A percentile compares a stretch with the other conserved stretches of the same genome.
Conservation (phyloP, 2,113 vertebrate species). For the Zapornia atra region DNA sequence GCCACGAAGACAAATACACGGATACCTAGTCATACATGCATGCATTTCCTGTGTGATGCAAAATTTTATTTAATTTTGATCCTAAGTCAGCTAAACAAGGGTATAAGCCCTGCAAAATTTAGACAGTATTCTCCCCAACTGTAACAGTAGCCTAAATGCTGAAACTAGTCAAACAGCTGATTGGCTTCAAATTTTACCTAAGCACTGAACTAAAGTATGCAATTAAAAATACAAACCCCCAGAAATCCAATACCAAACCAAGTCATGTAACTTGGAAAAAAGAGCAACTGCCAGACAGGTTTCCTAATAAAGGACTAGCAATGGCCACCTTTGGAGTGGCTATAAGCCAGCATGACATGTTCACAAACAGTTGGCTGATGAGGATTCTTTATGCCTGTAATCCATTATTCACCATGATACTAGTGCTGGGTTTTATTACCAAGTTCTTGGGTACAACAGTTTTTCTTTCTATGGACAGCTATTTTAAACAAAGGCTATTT, state of each 20-base stretch:
- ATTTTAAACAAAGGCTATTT: neutral
- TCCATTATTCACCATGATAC: neutral
- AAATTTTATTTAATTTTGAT: neutral
- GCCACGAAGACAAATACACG: neutral
- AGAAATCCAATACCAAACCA: neutral
- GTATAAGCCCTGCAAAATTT: neutral
- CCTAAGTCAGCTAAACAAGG: neutral
- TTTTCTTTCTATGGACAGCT: neutral
- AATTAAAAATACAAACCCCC: neutral
- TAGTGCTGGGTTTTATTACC: neutral
- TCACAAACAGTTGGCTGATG: neutral
- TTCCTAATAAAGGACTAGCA: neutral
- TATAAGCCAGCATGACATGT: accelerated
- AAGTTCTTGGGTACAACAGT: neutral
- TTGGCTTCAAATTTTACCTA: neutral
- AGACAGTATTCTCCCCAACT: neutral
- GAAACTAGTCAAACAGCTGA: neutral
- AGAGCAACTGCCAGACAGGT: neutral
- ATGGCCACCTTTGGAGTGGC: neutral
- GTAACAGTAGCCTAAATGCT: neutral
- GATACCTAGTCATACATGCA: neutral
- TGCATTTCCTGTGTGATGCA: neutral
- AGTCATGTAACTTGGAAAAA: neutral
- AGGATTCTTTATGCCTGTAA: neutral
- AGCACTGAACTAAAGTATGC: neutral